Evolutionary conservation across 2,113 vertebrate species (phyloP), one percentile per base, ranked within the genome.

Genomic region (Hiodon alosoides): DNA sequence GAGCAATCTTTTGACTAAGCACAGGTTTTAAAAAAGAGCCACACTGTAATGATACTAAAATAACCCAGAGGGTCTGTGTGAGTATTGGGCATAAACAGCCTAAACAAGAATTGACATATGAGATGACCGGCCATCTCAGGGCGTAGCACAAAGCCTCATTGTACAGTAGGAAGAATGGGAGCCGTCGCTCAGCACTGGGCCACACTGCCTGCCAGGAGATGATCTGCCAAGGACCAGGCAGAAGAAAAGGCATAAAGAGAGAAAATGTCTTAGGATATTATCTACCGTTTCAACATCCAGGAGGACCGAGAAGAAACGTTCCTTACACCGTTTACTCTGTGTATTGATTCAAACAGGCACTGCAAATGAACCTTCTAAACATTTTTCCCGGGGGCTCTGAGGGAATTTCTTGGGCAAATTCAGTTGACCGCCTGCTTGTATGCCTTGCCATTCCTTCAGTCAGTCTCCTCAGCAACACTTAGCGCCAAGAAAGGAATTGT

Each of bases 141-240:
- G 57, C 7, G 14, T 31, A 50, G 69, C 16, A 76, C 67, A 69
- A 76, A 60, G 67, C 13, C 16, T 48, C 51, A 69, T 70, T 76
- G 74, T 76, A 47, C 74, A 62, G 74, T 50, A 62, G 57, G 17
- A 58, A 76, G 55, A 76, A 76, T 61, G 67, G n/a, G 48, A 48
- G 52, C 16, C 14, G n/a, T 76, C 74, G n/a, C 14, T 76, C 74
- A 62, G 8, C 74, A 69, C 6, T 4, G 3, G n/a, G 74, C 5
- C 17, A 31, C 73, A 53, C 17, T 31, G 54, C 67, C 50, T 64
- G 53, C 67, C 13, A 67, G 54, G 53, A 17, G 64, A 75, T 7
- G 64, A 62, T 53, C 52, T 14, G 73, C 62, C 31, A 46, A 54
- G 48, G 58, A 70, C 55, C 62, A 2, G 50, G 16, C 10, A 14